Conservation (phyloP, 2,113 vertebrate species). For the Beaufortia kweichowensis region DNA sequence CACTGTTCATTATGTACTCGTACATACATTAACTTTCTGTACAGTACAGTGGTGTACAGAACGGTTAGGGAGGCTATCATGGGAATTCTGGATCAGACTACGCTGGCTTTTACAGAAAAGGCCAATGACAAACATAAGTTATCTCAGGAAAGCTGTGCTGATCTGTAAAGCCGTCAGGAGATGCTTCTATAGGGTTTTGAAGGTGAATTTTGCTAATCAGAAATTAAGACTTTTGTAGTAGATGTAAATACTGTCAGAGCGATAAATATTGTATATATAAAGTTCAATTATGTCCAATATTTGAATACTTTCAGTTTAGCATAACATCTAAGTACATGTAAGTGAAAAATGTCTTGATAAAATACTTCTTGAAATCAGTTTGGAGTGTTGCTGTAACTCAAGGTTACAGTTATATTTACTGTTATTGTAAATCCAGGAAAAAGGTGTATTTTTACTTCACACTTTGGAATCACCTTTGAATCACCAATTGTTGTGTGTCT, state of each 20-base stretch:
- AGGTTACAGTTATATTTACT: not conserved
- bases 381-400: too few species aligned
- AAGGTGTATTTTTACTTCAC: not conserved
- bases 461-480: not conserved
- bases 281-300: too few species aligned
- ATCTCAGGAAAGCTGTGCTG: slow-evolving; percentile 14
- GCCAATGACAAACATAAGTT: not conserved
- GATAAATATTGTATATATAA: too few species aligned
- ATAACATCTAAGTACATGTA: too few species aligned
- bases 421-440: not conserved
- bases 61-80: not conserved
- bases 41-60: not conserved
- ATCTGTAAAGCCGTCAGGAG: slow-evolving; percentile 18
- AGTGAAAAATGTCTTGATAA: too few species aligned
- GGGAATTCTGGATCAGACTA: not conserved
- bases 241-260: too few species aligned
- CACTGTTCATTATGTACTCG: not conserved
- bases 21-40: not conserved
- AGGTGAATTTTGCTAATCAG: too few species aligned
- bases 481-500: not conserved
- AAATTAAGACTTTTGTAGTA: too few species aligned
- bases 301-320: too few species aligned
- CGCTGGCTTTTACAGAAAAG: not conserved
- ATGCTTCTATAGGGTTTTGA: not conserved
- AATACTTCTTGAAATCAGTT: too few species aligned